Percentiles rank a stretch among this genome's conserved stretches.
phyloP scores from a whole-genome alignment of 2,888 invertebrate genomes.

The Pammene fasciana region DNA sequence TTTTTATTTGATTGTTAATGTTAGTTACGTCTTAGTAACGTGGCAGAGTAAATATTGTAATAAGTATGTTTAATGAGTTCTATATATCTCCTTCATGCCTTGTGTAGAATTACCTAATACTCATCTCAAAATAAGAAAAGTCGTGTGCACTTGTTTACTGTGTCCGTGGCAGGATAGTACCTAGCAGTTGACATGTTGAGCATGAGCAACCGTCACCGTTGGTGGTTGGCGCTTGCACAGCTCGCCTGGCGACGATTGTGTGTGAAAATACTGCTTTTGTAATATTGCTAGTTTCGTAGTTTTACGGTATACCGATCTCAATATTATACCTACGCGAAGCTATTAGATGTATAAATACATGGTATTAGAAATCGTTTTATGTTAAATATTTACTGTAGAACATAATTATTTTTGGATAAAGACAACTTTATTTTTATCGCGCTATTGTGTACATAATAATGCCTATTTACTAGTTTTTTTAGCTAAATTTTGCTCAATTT shows the following conservation, averaged over 20 bases:
- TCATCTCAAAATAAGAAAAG: slow-evolving; percentile 15
- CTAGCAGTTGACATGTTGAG: slow-evolving; percentile 3
- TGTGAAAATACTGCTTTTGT: slow-evolving; percentile 19
- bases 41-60: slow-evolving; percentile 18
- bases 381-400: slow-evolving; percentile 61
- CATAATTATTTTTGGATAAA: slow-evolving; percentile 70
- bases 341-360: slow-evolving; percentile 74
- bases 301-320: slow-evolving; percentile 74
- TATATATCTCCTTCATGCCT: slow-evolving; percentile 30
- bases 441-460: slow-evolving; percentile 70
- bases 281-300: slow-evolving; percentile 38
- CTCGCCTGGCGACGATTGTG: slow-evolving; percentile 1
- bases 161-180: background rate
- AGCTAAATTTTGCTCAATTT: slow-evolving; percentile 83
- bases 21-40: slow-evolving; percentile 16
- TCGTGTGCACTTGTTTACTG: slow-evolving; percentile 2
- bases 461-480: slow-evolving; percentile 76
- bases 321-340: slow-evolving; percentile 73
- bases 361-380: slow-evolving; percentile 63
- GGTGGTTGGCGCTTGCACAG: background rate
- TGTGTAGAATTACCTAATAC: slow-evolving; percentile 19
- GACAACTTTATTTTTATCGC: slow-evolving; percentile 75
- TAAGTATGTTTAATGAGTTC: slow-evolving; percentile 17
- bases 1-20: slow-evolving; percentile 36
- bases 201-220: background rate